Evolutionary conservation across 2,113 vertebrate genomes (phyloP).

Genomic region (Copsychus sechellarum): DNA sequence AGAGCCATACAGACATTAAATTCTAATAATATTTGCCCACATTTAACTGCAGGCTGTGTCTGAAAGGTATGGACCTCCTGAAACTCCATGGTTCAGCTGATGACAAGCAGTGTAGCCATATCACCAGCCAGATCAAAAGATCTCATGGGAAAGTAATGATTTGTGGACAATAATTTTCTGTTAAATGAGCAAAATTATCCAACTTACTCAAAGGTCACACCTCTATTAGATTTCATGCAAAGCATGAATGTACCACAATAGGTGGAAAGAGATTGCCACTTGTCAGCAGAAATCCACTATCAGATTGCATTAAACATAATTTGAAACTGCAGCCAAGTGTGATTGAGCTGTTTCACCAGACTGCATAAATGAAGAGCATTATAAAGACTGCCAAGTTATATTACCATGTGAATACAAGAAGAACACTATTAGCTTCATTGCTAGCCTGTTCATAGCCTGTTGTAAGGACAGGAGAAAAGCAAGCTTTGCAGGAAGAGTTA

Average conservation of each 20-base stretch:
- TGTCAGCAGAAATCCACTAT: background rate
- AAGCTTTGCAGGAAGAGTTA: background rate
- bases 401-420: background rate
- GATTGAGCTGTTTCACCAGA: background rate
- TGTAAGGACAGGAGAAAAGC: background rate
- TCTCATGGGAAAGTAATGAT: background rate
- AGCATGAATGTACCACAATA: background rate
- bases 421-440: background rate
- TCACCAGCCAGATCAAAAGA: background rate
- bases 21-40: background rate
- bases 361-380: background rate
- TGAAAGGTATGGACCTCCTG: background rate
- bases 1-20: background rate
- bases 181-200: background rate
- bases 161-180: background rate
- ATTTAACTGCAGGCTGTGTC: background rate
- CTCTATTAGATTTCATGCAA: background rate
- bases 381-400: background rate
- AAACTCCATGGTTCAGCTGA: background rate
- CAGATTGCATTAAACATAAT: background rate
- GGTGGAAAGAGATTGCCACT: background rate
- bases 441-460: background rate
- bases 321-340: background rate
- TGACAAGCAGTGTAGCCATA: background rate
- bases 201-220: background rate